A percentile compares a stretch with the other conserved stretches of the same genome.
Evolutionary conservation across 2,113 vertebrate species (phyloP).

Genomic region (Neopipo cinnamomea): DNA sequence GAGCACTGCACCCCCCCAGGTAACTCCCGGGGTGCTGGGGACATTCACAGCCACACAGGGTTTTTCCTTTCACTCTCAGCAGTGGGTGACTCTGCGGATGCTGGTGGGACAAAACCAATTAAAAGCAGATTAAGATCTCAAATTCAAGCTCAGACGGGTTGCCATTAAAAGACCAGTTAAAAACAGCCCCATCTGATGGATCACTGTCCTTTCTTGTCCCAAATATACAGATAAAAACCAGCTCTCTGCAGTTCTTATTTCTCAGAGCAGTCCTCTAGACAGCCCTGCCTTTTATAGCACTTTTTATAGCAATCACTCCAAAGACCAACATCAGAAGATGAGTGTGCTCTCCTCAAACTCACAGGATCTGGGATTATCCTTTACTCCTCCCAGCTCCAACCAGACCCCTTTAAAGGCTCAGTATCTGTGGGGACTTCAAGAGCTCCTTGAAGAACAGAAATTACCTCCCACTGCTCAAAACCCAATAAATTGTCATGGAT

Average conservation of each 20-base stretch:
- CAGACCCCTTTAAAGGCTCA: background rate
- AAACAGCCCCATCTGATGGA: background rate
- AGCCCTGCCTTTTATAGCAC: fast-evolving
- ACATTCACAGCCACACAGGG: fast-evolving
- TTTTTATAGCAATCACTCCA: background rate
- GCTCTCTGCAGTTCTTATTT: background rate
- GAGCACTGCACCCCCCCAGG: background rate
- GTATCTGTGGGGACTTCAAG: background rate
- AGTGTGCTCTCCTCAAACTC: background rate
- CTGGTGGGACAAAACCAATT: background rate
- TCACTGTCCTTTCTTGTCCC: background rate
- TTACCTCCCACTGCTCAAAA: background rate
- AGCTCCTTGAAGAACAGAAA: background rate
- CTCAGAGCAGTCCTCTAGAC: background rate
- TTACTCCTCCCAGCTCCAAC: background rate
- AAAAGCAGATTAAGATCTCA: background rate
- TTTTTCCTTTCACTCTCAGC: background rate
- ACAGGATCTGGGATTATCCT: background rate
- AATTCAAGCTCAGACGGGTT: background rate
- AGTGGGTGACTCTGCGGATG: background rate
- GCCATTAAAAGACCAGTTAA: constrained; percentile 13
- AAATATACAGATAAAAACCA: background rate
- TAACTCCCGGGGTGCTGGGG: background rate
- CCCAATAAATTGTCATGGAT: background rate
- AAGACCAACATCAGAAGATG: background rate